phyloP scores from a whole-genome alignment of 2,113 vertebrate genomes.

The Scophthalmus maximus region DNA sequence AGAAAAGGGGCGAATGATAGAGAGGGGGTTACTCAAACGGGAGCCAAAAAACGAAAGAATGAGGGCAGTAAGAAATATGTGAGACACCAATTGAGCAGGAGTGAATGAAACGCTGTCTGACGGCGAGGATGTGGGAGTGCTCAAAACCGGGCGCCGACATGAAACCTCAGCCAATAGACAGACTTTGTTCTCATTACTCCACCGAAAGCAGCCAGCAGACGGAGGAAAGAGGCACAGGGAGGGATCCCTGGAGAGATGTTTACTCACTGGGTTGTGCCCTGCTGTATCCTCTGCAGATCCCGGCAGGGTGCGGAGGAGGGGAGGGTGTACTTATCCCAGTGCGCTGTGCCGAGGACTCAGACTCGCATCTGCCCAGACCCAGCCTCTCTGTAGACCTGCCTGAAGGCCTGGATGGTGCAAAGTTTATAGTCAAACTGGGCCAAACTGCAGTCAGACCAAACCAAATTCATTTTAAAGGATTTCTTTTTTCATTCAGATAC shows the following conservation, averaged over 20 bases:
- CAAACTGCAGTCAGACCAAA: conserved; percentile 14
- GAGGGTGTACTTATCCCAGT: conserved; percentile 47
- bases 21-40: conserved; percentile 46
- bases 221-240: conserved; percentile 23
- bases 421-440: conserved; percentile 36
- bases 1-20: conserved; percentile 18
- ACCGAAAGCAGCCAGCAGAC: conserved; percentile 25
- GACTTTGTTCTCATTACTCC: conserved; percentile 53
- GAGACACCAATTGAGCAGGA: conserved; percentile 7
- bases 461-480: background rate
- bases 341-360: conserved; percentile 20
- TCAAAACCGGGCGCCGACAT: conserved; percentile 31
- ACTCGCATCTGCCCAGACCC: conserved; percentile 17
- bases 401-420: conserved; percentile 15
- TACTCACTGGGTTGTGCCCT: conserved; percentile 52
- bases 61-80: conserved; percentile 48
- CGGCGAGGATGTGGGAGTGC: conserved; percentile 18
- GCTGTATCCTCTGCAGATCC: conserved; percentile 23
- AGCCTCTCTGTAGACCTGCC: conserved; percentile 42
- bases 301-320: conserved; percentile 31
- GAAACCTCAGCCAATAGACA: conserved; percentile 30
- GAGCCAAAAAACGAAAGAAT: conserved; percentile 39
- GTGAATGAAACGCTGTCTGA: conserved; percentile 45
- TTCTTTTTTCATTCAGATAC: background rate
- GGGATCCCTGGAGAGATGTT: conserved; percentile 60